Evolutionary conservation across 2,797 vertebrate species (phyloP).

Genomic region (Morus bassanus): DNA sequence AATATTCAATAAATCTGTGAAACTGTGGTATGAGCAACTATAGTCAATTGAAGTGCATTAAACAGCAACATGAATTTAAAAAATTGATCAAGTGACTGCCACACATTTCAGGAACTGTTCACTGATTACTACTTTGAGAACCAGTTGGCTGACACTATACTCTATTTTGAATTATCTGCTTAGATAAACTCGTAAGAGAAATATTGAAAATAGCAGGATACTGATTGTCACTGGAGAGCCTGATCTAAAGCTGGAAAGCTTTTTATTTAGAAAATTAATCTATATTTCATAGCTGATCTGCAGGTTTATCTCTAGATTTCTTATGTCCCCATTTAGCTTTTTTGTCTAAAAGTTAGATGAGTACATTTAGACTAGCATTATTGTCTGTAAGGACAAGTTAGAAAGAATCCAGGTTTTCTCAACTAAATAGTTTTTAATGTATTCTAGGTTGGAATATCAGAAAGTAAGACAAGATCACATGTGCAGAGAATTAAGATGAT

Average conservation of each 20-base stretch:
- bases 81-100: neutral
- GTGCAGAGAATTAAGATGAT: neutral
- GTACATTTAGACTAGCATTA: neutral
- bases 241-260: neutral
- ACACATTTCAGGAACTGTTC: neutral
- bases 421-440: neutral
- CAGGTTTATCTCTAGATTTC: neutral
- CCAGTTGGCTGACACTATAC: rapidly evolving
- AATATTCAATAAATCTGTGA: neutral
- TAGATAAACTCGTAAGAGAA: neutral
- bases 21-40: neutral
- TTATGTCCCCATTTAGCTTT: neutral
- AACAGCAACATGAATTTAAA: neutral
- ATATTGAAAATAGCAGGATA: neutral
- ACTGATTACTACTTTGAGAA: neutral
- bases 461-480: neutral
- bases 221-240: neutral
- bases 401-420: neutral
- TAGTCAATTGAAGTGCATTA: neutral
- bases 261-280: neutral
- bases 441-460: neutral
- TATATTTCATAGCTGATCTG: neutral
- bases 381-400: neutral
- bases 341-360: neutral
- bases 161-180: neutral